Percentiles rank a stretch among this genome's conserved stretches.
phyloP scores from a whole-genome alignment of 1,140 invertebrate species.

The Rhopalosiphum maidis region DNA sequence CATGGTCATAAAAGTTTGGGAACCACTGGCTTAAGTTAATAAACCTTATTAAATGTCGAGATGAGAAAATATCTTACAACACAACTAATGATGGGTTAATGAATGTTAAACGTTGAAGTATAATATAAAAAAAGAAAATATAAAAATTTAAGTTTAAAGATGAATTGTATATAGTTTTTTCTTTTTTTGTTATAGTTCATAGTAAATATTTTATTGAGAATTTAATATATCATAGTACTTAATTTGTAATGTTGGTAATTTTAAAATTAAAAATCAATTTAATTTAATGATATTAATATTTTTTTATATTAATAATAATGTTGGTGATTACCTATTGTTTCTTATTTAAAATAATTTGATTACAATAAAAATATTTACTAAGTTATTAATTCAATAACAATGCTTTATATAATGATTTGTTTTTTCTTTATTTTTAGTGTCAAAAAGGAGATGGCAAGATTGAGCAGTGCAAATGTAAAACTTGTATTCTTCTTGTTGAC shows the following conservation, averaged over 20 bases:
- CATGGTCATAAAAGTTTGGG: no score
- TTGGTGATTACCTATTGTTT: not conserved
- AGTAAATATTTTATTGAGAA: not conserved
- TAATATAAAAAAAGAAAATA: not conserved
- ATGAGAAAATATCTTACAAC: no score
- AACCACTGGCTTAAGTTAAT: no score
- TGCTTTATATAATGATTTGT: not conserved
- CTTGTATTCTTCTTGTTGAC: conserved; percentile 52
- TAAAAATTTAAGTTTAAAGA: no score
- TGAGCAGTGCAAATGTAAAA: conserved; percentile 51
- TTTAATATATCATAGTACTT: not conserved
- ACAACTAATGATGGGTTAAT: no score
- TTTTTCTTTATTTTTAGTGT: conserved; percentile 37
- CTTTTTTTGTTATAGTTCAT: not conserved
- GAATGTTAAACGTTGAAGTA: not conserved
- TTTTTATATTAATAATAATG: not conserved
- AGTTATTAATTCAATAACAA: not conserved
- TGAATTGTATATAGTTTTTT: no score
- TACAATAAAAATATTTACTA: not conserved
- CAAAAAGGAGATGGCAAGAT: conserved; percentile 55
- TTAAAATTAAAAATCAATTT: not conserved
- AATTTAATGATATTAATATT: not conserved
- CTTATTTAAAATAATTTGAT: not conserved
- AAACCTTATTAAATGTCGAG: no score
- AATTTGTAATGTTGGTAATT: not conserved